phyloP scores from a whole-genome alignment of 1,140 invertebrate genomes.

The Leptonema lineaticorne region DNA sequence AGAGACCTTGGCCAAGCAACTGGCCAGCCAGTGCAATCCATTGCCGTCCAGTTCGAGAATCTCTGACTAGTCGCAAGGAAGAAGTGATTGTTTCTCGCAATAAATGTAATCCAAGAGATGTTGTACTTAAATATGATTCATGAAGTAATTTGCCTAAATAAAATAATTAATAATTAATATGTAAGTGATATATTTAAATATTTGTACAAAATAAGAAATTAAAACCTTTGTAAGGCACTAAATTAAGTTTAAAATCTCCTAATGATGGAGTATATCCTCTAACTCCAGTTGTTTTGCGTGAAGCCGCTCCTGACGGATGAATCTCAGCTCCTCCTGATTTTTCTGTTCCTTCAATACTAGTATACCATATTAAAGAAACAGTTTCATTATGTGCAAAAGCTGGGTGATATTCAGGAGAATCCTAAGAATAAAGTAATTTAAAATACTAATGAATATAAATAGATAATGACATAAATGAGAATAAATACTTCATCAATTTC shows the following conservation, averaged over 20 bases:
- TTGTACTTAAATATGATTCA: conserved; percentile 72
- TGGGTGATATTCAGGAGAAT: conserved; percentile 27
- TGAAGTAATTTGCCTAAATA: conserved; percentile 63
- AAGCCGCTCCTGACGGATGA: conserved; percentile 57
- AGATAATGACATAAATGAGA: background rate
- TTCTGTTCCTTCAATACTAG: conserved; percentile 70
- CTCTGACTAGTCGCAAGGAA: conserved; percentile 61
- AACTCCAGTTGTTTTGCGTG: conserved; percentile 66
- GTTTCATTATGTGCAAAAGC: conserved; percentile 37
- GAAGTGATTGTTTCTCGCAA: conserved; percentile 78
- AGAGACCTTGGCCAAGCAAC: conserved; percentile 53
- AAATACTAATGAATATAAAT: background rate
- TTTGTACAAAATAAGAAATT: too few relatives aligned
- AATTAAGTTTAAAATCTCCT: conserved; percentile 69
- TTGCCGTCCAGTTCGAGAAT: conserved; percentile 58
- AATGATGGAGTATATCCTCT: conserved; percentile 75
- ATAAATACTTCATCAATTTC: conserved; percentile 56
- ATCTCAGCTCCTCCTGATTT: conserved; percentile 62
- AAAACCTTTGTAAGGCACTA: conserved; percentile 48
- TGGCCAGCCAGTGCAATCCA: conserved; percentile 66
- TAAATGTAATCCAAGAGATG: conserved; percentile 68
- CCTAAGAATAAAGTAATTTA: conserved; percentile 15
- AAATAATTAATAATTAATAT: background rate
- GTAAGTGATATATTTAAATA: too few relatives aligned
- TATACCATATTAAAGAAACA: conserved; percentile 77